A percentile compares a stretch with the other conserved stretches of the same genome.
Evolutionary conservation across 2,888 invertebrate species (phyloP).

Genomic region (Vesta saturnalis): DNA sequence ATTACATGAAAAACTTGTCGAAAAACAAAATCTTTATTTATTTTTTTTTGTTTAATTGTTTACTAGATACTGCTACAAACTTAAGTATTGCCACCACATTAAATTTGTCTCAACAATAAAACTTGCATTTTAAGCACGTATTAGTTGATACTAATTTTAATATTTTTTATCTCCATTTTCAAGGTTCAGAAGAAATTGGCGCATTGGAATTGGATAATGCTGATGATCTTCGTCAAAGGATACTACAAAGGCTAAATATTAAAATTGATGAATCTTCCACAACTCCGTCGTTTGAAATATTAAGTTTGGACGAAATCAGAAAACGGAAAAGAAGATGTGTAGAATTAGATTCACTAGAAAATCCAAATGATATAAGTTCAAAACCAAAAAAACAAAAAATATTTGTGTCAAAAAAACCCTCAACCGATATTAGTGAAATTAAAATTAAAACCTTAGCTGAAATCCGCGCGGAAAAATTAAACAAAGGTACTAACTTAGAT

Average conservation of each 20-base stretch:
- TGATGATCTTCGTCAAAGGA: slow-evolving; percentile 53
- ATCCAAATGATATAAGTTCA: slow-evolving; percentile 8
- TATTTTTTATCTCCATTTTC: neutral
- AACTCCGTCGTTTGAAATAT: slow-evolving; percentile 62
- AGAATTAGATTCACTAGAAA: slow-evolving; percentile 17
- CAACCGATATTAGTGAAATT: slow-evolving; percentile 47
- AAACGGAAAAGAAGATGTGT: slow-evolving; percentile 40
- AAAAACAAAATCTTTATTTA: too few species aligned
- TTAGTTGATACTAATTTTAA: neutral
- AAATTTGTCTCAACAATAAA: too few species aligned
- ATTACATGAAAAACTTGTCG: too few species aligned
- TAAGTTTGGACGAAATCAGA: slow-evolving; percentile 65
- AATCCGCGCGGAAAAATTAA: slow-evolving; percentile 55
- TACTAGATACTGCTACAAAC: too few species aligned
- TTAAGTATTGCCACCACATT: too few species aligned
- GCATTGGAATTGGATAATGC: slow-evolving; percentile 24
- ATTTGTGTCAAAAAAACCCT: slow-evolving; percentile 16
- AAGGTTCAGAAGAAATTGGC: neutral
- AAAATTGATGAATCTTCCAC: slow-evolving; percentile 33
- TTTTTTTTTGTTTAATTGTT: too few species aligned
- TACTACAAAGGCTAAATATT: slow-evolving; percentile 49
- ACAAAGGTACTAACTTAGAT: neutral
- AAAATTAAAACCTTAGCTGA: slow-evolving; percentile 62
- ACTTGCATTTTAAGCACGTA: neutral
- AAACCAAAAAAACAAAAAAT: slow-evolving; percentile 32